Evolutionary conservation across 2,888 invertebrate genomes (phyloP), one percentile per base, ranked within the genome.

Genomic region (Podotricha telesiphe): DNA sequence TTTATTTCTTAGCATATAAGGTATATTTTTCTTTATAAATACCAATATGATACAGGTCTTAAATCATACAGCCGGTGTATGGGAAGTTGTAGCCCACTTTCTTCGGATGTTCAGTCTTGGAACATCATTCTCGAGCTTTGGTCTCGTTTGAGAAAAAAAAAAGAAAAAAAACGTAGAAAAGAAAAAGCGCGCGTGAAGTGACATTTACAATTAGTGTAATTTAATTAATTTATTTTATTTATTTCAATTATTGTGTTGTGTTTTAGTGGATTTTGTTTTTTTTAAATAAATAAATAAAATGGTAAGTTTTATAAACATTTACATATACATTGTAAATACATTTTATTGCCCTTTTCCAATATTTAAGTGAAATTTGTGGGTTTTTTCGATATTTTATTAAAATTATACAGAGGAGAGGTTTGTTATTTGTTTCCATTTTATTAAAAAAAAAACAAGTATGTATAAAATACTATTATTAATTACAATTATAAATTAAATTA

Each of bases 41-140:
- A 80, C 10, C 1, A 80, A 80, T 79, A 80, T 80, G 80, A 81
- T 79, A 81, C 80, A 82, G 67, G 61, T 61, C 51, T 67, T 51
- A 67, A 61, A 48, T 61, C 67, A 67, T 51, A 67, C 67, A 61
- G 65, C 58, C 67, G 61, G 61, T 67, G 67, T 67, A 85, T 84
- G 84, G 82, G 84, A 83, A 81, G 78, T 78, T 74, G 73, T 78
- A 85, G 80, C 84, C 85, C 80, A 83, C 86, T 86, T 87, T 87
- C 86, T 85, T 85, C 69, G 68, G 73, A 73, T 74, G 76, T 76
- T 67, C 73, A 74, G 72, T 74, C 68, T 72, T 69, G 67, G 66
- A 37, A 53, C 61, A 65, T 65, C 70, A 61, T 48, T 72, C 70
- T 51, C 34, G 66, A 68, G 63, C 70, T 65, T 72, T 74, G 50